Percentiles rank a stretch among this genome's conserved stretches.
phyloP scores from a whole-genome alignment of 2,797 vertebrate species.

The Hemibagrus guttatus region DNA sequence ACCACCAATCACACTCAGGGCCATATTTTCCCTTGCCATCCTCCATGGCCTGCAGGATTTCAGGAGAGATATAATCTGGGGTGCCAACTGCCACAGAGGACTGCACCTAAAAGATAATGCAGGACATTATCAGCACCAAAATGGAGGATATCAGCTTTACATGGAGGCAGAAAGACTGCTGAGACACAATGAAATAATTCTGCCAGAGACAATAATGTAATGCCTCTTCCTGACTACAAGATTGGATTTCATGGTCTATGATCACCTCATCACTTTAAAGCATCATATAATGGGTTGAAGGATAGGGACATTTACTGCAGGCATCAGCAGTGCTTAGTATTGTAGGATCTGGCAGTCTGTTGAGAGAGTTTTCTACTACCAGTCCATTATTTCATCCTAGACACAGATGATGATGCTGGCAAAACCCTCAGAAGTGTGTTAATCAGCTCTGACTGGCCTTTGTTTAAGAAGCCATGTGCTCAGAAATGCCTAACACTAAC shows the following conservation, averaged over 20 bases:
- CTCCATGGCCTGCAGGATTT: constrained; percentile 99
- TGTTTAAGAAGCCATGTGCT: constrained; percentile 13
- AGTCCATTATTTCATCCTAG: constrained; percentile 22
- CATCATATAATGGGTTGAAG: constrained; percentile 10
- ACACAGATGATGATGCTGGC: constrained; percentile 10
- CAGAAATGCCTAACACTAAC: not conserved
- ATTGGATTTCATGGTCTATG: constrained; percentile 8
- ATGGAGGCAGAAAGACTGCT: constrained; percentile 8
- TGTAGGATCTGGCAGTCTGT: not conserved
- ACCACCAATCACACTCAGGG: constrained; percentile 99
- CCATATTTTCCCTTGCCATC: constrained; percentile 98
- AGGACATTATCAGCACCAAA: not conserved
- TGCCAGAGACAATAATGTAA: constrained; percentile 6
- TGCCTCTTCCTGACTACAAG: not conserved
- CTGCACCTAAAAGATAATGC: constrained; percentile 81
- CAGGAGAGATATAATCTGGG: constrained; percentile 98
- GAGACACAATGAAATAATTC: constrained; percentile 3
- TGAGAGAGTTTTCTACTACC: constrained; percentile 9
- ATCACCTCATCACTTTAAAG: not conserved
- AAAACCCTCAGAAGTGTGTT: constrained; percentile 36
- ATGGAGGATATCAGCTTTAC: not conserved
- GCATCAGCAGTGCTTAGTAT: not conserved
- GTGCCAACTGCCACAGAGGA: constrained; percentile 98
- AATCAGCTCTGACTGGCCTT: constrained; percentile 11
- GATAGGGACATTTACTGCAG: not conserved